A percentile compares a stretch with the other conserved stretches of the same genome.
Conservation (phyloP, 2,113 vertebrate species). For the Tragelaphus imberbis region DNA sequence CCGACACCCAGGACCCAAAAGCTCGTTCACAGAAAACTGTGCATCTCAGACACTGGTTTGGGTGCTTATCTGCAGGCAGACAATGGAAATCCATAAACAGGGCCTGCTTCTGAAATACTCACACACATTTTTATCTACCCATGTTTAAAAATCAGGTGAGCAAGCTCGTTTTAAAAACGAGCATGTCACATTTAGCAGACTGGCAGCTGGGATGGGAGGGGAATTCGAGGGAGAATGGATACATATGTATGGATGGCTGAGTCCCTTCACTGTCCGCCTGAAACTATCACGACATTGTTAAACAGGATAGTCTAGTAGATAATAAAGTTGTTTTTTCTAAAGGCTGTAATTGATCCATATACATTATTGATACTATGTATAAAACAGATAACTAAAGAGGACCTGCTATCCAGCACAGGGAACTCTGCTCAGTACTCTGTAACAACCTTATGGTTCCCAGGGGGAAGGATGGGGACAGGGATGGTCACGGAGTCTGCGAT, state of each 20-base stretch:
- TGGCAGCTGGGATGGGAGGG: not conserved
- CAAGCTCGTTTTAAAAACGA: not conserved
- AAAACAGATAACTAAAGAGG: not conserved
- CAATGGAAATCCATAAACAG: fast-evolving
- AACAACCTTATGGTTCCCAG: fast-evolving
- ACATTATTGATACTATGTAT: not conserved
- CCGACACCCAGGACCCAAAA: not conserved
- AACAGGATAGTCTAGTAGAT: not conserved
- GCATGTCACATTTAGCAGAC: not conserved
- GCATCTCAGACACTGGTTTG: constrained; percentile 35
- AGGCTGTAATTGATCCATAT: not conserved
- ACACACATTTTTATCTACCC: too few relatives aligned
- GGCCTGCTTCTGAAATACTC: not conserved
- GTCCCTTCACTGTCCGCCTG: fast-evolving
- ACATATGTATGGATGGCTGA: not conserved
- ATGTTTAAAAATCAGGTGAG: not conserved
- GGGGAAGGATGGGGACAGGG: too few relatives aligned
- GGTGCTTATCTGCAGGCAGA: not conserved
- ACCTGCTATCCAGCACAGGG: not conserved
- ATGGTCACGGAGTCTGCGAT: not conserved
- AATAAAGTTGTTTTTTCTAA: not conserved
- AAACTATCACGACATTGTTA: fast-evolving
- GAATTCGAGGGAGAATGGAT: not conserved
- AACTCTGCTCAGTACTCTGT: fast-evolving
- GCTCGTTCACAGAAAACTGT: constrained; percentile 67